Evolutionary conservation across 2,888 invertebrate species (phyloP).

Genomic region (Atethmia centrago): DNA sequence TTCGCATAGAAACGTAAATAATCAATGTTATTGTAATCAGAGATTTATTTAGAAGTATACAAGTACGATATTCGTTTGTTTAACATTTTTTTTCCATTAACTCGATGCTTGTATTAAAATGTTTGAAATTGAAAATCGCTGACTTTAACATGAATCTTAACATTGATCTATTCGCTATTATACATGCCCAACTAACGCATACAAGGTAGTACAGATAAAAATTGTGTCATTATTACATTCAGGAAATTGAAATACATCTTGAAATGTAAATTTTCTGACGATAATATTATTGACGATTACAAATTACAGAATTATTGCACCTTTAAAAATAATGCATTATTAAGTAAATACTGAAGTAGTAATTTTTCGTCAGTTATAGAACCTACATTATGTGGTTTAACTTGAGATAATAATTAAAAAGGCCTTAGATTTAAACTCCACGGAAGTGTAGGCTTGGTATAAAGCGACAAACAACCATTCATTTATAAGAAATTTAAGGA

Average conservation of each 20-base stretch:
- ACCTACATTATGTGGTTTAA: slow-evolving; percentile 44
- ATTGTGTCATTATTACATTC: slow-evolving; percentile 50
- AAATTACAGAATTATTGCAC: slow-evolving; percentile 42
- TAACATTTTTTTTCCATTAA: slow-evolving; percentile 53
- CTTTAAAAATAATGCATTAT: slow-evolving; percentile 60
- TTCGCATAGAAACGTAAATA: too few relatives aligned
- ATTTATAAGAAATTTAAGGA: not conserved
- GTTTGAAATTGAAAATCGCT: slow-evolving; percentile 68
- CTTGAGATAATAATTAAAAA: slow-evolving; percentile 43
- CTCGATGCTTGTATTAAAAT: slow-evolving; percentile 59
- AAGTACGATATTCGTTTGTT: not conserved
- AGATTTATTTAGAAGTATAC: not conserved
- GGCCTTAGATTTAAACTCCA: not conserved
- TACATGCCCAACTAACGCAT: slow-evolving; percentile 73
- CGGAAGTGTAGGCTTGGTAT: not conserved
- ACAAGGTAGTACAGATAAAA: slow-evolving; percentile 63
- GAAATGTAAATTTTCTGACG: slow-evolving; percentile 20
- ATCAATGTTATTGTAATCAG: not conserved
- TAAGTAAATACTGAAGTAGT: slow-evolving; percentile 70
- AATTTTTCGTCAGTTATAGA: slow-evolving; percentile 45
- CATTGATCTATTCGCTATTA: slow-evolving; percentile 71
- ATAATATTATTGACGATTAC: slow-evolving; percentile 45
- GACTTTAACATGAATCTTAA: slow-evolving; percentile 69
- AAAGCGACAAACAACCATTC: not conserved
- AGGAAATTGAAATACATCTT: slow-evolving; percentile 41